phyloP scores from a whole-genome alignment of 2,797 vertebrate species.

The Petrocephalus sullivani region DNA sequence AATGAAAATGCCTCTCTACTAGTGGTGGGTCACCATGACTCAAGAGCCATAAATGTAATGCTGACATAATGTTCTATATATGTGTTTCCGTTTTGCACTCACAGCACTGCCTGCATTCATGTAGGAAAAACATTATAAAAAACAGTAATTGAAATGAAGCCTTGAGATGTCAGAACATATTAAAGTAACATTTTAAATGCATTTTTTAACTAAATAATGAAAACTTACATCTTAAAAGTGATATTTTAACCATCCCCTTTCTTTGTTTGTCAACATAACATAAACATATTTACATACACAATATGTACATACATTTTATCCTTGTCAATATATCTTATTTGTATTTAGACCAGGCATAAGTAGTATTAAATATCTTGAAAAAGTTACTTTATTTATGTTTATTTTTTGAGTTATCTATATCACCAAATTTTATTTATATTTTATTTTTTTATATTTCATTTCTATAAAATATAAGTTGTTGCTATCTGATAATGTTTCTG shows the following conservation, averaged over 20 bases:
- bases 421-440: neutral
- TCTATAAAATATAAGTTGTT: neutral
- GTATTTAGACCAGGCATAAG: neutral
- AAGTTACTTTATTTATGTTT: neutral
- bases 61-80: constrained; percentile 41
- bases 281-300: neutral
- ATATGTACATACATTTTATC: neutral
- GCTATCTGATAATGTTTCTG: neutral
- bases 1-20: neutral
- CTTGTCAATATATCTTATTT: neutral
- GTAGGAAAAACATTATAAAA: constrained; percentile 5
- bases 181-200: neutral
- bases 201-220: neutral
- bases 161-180: neutral
- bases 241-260: neutral
- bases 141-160: neutral
- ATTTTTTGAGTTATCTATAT: neutral
- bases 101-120: constrained; percentile 7
- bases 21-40: constrained; percentile 29
- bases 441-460: neutral
- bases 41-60: constrained; percentile 38
- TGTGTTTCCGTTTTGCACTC: constrained; percentile 23
- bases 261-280: neutral
- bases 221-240: neutral
- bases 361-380: neutral